Evolutionary conservation across 1,140 invertebrate genomes (phyloP).

Genomic region (Hyles euphorbiae): DNA sequence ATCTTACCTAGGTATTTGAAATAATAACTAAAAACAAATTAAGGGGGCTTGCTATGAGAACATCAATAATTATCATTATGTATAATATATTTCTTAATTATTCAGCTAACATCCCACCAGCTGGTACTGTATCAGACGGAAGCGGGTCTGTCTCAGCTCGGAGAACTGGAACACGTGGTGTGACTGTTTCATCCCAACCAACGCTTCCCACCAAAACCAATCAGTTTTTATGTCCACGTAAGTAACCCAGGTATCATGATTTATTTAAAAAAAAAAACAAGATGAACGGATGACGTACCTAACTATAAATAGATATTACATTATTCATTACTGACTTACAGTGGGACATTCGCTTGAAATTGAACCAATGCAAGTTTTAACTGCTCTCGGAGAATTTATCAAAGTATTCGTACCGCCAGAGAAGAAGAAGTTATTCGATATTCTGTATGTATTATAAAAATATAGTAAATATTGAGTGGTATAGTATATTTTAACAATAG

Average conservation of each 20-base stretch:
- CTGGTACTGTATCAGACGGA: slow-evolving; percentile 15
- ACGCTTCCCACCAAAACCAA: slow-evolving; percentile 23
- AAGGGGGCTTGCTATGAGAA: no score
- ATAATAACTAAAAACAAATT: no score
- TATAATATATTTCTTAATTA: no score
- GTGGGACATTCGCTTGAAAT: slow-evolving; percentile 75
- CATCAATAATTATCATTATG: no score
- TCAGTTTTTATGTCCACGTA: slow-evolving; percentile 50
- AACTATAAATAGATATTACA: not conserved
- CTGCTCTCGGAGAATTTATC: slow-evolving; percentile 76
- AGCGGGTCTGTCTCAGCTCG: slow-evolving; percentile 23
- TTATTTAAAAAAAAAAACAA: no score
- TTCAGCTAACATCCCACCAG: not conserved
- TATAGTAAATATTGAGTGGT: not conserved
- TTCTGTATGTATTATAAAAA: slow-evolving; percentile 35
- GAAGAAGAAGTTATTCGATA: slow-evolving; percentile 50
- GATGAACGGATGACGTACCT: no score
- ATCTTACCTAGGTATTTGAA: no score
- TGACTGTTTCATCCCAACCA: slow-evolving; percentile 42
- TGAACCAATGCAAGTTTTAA: slow-evolving; percentile 74
- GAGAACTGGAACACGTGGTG: slow-evolving; percentile 37
- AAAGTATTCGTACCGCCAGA: slow-evolving; percentile 60
- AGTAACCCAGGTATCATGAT: slow-evolving; percentile 1
- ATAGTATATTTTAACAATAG: not conserved
- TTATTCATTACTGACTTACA: slow-evolving; percentile 28